These are phyloP conservation scores for Phoxinus phoxinus DNA, from an alignment of 2,113 vertebrate genomes.

Conservation along the genomic window DNA sequence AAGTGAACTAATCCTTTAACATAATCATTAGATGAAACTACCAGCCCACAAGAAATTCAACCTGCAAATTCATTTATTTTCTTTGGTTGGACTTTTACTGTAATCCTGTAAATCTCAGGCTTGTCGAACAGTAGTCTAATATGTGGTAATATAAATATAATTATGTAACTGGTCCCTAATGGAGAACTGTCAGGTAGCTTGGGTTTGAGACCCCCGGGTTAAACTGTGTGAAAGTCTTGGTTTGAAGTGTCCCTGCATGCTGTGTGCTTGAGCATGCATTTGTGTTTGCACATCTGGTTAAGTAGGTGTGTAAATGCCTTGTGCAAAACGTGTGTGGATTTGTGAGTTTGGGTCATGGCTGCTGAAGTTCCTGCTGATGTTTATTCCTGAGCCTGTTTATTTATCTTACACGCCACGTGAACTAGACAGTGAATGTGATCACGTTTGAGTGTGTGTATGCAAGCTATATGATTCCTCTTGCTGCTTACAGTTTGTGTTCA, in stretches of 20 bases:
- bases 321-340: slow-evolving; percentile 16
- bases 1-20: too few species aligned
- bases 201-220: neutral
- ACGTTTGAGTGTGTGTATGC: neutral
- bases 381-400: slow-evolving; percentile 18
- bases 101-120: neutral
- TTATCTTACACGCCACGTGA: neutral
- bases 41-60: neutral
- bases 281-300: neutral
- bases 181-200: neutral
- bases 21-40: neutral
- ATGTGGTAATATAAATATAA: neutral
- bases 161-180: neutral
- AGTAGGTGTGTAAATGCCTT: neutral
- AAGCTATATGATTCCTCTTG: slow-evolving; percentile 1
- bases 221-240: neutral
- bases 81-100: neutral
- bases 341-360: neutral
- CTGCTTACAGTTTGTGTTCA: slow-evolving; percentile 43
- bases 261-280: neutral
- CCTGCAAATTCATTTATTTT: neutral
- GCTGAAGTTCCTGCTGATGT: slow-evolving; percentile 17
- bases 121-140: neutral
- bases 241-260: slow-evolving; percentile 46
- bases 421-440: neutral